These are phyloP conservation scores for Branchipolynoe longqiensis DNA, from an alignment of 2,888 invertebrate species.

Conservation along the genomic window DNA sequence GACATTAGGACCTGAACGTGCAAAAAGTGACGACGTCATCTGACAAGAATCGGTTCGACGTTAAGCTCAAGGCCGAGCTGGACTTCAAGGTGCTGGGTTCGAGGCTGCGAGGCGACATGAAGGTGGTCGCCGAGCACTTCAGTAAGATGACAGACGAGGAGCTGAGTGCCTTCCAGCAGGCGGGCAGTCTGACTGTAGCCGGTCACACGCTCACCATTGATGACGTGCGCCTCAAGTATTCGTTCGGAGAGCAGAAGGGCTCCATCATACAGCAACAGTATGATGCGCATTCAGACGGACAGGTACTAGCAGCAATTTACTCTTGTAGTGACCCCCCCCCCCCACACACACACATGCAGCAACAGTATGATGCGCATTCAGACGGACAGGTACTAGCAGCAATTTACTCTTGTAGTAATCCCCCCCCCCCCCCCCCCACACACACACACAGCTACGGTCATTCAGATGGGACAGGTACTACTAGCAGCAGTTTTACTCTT, in stretches of 20 bases:
- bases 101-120: constrained; percentile 94
- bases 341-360: no score
- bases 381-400: no score
- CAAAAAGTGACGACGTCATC: constrained; percentile 90
- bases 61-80: constrained; percentile 94
- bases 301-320: no score
- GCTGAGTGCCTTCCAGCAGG: constrained; percentile 87
- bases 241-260: constrained; percentile 84
- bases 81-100: constrained; percentile 95
- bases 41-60: constrained; percentile 95
- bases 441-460: no score
- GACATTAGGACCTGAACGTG: constrained; percentile 91
- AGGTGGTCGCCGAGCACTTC: constrained; percentile 91
- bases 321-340: no score
- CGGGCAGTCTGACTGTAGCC: constrained; percentile 88
- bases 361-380: no score
- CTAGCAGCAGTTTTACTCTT: no score
- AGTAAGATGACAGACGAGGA: constrained; percentile 85
- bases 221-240: constrained; percentile 87
- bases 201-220: constrained; percentile 87
- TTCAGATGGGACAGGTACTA: no score
- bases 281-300: constrained; percentile 94
- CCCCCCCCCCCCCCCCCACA: no score
- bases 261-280: no score
- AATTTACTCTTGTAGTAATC: no score